Evolutionary conservation across 2,888 invertebrate species (phyloP), one percentile per base, ranked within the genome.

Genomic region (Polyommatus iphigenia): DNA sequence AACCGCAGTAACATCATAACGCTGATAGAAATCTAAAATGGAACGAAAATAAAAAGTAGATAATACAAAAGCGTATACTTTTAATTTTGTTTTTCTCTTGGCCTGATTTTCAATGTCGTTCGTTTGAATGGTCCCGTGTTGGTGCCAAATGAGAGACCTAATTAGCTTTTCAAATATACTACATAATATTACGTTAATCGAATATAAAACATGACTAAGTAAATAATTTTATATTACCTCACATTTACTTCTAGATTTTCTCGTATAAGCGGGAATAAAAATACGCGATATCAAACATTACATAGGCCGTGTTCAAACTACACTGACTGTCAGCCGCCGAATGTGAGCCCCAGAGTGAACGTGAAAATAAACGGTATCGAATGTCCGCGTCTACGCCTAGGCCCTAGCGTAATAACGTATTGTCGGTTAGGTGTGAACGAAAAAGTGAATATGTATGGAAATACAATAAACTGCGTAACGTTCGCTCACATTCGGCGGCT

Each of bases 81-180:
- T 67, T 67, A 67, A 29, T 67, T 67, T 29, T 67, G 67, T 67
- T 62, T 13, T 62, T 10, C 67, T 67, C 32, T 67, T 67, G 67
- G 67, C 67, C 67, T 67, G 15, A 67, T 67, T 67, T 29, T 67
- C 10, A 5, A 29, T 67, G 67, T 67, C 67, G 20, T 67, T 67
- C 10, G 32, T 32, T 67, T 67, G 29, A 67, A 67, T 67, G 29
- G 67, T 15, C 29, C 13, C 29, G 32, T 1, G 29, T 29, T 32
- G 18, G 15, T 67, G 67, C 29, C 7, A 67, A 67, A 67, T 67
- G 67, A 67, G 29, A 67, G 67, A 67, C 67, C 67, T 32, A 67
- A 29, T 67, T 67, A 67, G 67, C 29, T 67, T 29, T 67, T 67
- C 67, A 67, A 67, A 67, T 32, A 67, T 29, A 29, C 67, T 32